phyloP scores from a whole-genome alignment of 2,888 invertebrate genomes.

The Helobdella robusta region DNA sequence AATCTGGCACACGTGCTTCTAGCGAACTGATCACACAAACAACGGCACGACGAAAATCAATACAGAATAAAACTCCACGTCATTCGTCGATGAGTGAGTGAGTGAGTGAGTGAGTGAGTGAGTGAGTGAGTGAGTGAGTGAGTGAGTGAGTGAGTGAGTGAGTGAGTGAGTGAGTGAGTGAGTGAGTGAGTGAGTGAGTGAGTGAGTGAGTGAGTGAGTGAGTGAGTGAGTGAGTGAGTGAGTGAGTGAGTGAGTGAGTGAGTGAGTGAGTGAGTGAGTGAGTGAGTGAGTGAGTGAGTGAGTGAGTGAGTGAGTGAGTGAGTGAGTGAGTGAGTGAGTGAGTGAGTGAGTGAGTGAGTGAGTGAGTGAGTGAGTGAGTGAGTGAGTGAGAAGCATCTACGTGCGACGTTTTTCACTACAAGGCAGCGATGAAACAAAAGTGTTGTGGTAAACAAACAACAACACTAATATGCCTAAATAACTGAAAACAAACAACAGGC shows the following conservation, averaged over 20 bases:
- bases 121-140: constrained; percentile 26
- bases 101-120: constrained; percentile 27
- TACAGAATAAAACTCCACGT: no score
- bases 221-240: constrained; percentile 24
- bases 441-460: no score
- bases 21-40: no score
- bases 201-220: constrained; percentile 27
- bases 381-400: constrained; percentile 15
- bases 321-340: constrained; percentile 21
- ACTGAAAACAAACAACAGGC: no score
- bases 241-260: constrained; percentile 26
- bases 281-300: constrained; percentile 26
- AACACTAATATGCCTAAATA: no score
- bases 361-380: constrained; percentile 18
- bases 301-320: constrained; percentile 24
- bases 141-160: constrained; percentile 26
- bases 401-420: no score
- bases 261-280: constrained; percentile 26
- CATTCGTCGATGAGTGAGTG: constrained; percentile 23
- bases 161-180: constrained; percentile 26
- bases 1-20: no score
- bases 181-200: constrained; percentile 19
- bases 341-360: constrained; percentile 24
- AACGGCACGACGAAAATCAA: no score
- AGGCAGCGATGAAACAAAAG: no score